Percentiles rank a stretch among this genome's conserved stretches.
Conservation (phyloP, 2,113 vertebrate genomes). For the Ceuthmochares aereus region DNA sequence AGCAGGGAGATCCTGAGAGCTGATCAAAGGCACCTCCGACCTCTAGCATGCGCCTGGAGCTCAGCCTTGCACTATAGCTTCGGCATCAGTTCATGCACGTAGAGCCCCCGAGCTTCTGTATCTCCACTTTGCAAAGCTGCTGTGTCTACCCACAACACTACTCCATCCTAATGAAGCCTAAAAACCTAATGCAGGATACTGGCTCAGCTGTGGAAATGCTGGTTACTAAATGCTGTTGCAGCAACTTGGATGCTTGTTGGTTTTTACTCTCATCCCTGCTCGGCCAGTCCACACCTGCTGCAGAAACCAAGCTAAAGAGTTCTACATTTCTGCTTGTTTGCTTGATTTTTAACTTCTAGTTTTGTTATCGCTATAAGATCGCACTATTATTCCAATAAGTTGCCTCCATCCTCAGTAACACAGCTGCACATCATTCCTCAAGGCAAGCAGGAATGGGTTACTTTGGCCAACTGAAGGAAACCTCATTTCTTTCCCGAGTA, state of each 20-base stretch:
- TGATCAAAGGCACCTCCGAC: neutral
- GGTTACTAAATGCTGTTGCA: neutral
- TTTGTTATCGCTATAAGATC: neutral
- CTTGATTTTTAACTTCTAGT: neutral
- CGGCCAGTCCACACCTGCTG: neutral
- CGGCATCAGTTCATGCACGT: rapidly evolving
- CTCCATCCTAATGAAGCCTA: neutral
- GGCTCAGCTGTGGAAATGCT: neutral
- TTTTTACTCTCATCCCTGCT: neutral
- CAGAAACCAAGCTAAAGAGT: neutral
- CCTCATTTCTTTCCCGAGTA: neutral
- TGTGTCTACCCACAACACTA: neutral
- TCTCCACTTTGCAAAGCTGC: neutral
- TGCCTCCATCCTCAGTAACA: neutral
- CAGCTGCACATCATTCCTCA: neutral
- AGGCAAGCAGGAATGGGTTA: neutral
- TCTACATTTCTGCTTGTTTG: neutral
- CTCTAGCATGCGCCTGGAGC: rapidly evolving
- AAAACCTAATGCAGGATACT: neutral
- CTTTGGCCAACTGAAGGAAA: neutral
- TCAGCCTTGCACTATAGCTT: neutral
- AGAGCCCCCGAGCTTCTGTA: neutral
- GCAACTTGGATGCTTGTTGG: too few relatives aligned
- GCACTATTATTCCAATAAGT: neutral
- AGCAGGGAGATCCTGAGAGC: neutral